Base-by-base conservation (phyloP, 1,140 invertebrate species). In the Megalopta genalis region DNA sequence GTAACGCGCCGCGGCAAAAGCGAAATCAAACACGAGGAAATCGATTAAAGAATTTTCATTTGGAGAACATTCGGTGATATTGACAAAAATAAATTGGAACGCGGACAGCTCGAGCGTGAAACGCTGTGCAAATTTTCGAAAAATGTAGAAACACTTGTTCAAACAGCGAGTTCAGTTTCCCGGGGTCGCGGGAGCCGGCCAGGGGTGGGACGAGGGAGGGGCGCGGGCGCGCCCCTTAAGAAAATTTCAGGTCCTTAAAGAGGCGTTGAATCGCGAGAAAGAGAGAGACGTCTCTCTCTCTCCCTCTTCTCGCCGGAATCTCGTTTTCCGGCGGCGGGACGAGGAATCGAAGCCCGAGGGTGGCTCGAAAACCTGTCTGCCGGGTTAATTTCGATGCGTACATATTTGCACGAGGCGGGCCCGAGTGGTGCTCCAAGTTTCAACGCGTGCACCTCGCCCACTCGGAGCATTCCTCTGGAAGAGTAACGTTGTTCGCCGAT, bases 321-420 rank as follows among this genome's bases (percentile, higher is more conserved):
- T 23, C 12, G n/a, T 23, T 66, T 63, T 21, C 39, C 39, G n/a
- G 12, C 42, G n/a, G 3, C 12, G 5, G 6, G 2, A 5, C 46
- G n/a, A 23, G 18, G n/a, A 46, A 46, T 27, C n/a, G 69, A 25
- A 49, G 49, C 14, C 1, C 10, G 18, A 73, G 60, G n/a, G 32
- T 39, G 62, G n/a, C 18, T 70, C 42, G 76, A 80, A 46, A 60
- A 74, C 70, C 74, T 66, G 54, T 72, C 46, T 66, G 65, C 68
- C 57, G 57, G 54, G 82, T 80, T 85, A 85, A 85, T 85, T 85
- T 84, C 82, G 77, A 76, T 72, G 82, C 80, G 82, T 80, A 84
- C 77, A 84, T 84, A 84, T 80, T 84, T 84, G 71, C 54, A 71
- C 66, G 71, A 37, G 64, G 64, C 37, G 32, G 39, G 57, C 46